Base-by-base conservation (phyloP, 2,797 vertebrate genomes). In the Myripristis jacobus region DNA sequence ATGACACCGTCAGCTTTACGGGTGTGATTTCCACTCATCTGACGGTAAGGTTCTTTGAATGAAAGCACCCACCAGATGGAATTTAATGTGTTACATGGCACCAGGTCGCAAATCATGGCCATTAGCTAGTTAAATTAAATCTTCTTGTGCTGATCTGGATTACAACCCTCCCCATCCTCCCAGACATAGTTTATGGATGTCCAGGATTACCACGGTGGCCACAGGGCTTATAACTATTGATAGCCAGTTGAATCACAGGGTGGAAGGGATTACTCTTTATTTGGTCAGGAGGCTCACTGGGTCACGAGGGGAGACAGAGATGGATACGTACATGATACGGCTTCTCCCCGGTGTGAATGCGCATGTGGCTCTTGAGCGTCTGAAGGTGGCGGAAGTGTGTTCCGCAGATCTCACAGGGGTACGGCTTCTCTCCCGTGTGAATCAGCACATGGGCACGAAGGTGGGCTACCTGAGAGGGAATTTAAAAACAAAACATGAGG, bases 291-390 rank as follows among this genome's bases (percentile, higher is more conserved):
- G 57, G 57, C 41, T 50, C 60, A 29, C 21, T 66, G 55, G 76
- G 77, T 75, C 66, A 78, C 48, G 31, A 73, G 25, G 29, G 18
- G 8, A 56, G 3, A 19, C 27, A 12, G 41, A 63, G 8, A 50
- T 22, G 18, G 29, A 55, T 11, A 88, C 96, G 86, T 93, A 98
- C 98, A 93, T 98, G 98, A 88, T 98, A 98, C 1, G 98, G 98
- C 88, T 98, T 98, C 87, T 99, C 98, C 86, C 97, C 97, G 0
- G 98, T 99, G 82, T 99, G 98, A 90, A 99, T 99, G 58, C 98
- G 95, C 84, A 98, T 94, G 92, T 99, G 98, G 82, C 97, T 98
- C 90, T 99, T 99, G 65, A 99, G 95, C 0, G 97, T 99, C 92
- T 99, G 98, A 74, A 98, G 95, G 82, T 99, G 98, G 75, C 98